Evolutionary conservation across 64 coral and sea anemone genomes (phyloP), one percentile per base, ranked within the genome.

Genomic region (Stichodactyla helianthus): DNA sequence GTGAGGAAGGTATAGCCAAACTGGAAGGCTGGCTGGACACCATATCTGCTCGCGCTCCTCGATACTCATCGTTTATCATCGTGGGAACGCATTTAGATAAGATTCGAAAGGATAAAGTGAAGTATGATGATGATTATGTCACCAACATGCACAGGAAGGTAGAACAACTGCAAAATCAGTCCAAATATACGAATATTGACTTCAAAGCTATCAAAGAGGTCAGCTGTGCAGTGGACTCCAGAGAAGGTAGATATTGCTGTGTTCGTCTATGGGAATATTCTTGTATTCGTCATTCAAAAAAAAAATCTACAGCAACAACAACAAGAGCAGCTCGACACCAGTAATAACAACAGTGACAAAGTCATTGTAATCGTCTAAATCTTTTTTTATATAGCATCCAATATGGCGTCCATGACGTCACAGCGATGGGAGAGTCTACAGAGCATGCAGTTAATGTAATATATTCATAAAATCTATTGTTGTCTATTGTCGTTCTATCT

Each of bases 81-180:
- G 96, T 98, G 16, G 96, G 96, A 25, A 98, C 96, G 31, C 96
- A 98, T 70, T 54, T 98, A 71, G 96, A 98, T 80, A 85, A 81
- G 15, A 91, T 98, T 6, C 84, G 71, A 23, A 92, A 85, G 50
- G 51, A 90, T 51, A 95, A 62, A 57, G 18, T 23, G 14, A 91
- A 88, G 20, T 88, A 85, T 51, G 90, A 61, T 14, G 70, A 86
- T 13, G 88, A 79, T 7, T 98, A 84, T 44, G 71, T 87, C 14
- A 25, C 84, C 51, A 79, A 71, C 17, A 90, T 98, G 96, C 90
- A 71, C 20, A 19, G 82, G 0, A 10, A 90, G 71, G 74, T 95
- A 19, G 56, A 59, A 17, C n/a, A 88, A 51, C 82, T 94, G 88
- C 77, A 59, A 31, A 26, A 52, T 12, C 85, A 90, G 51, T 56